phyloP scores from a whole-genome alignment of 1,140 invertebrate genomes.

The Diabrotica undecimpunctata region DNA sequence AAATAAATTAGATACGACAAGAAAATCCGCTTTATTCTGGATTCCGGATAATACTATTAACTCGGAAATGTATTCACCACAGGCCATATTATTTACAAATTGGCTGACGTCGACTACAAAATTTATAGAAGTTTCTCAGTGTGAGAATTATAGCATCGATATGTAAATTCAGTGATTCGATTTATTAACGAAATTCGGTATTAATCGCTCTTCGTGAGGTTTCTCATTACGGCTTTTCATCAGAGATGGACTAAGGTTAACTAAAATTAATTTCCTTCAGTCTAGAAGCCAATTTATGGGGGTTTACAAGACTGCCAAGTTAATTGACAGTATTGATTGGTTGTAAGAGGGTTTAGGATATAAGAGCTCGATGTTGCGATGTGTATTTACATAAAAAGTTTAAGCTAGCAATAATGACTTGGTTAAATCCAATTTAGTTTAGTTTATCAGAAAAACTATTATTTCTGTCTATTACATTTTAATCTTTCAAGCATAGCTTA shows the following conservation, averaged over 20 bases:
- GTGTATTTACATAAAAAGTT: too few species aligned
- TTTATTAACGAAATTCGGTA: not conserved
- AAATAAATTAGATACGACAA: not conserved
- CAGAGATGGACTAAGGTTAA: constrained; percentile 1
- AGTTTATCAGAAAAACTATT: too few species aligned
- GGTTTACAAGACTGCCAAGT: not conserved
- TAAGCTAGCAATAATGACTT: too few species aligned
- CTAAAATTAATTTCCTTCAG: not conserved
- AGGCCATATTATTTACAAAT: constrained; percentile 1
- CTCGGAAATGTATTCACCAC: not conserved
- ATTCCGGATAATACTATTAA: not conserved
- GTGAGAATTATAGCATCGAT: constrained; percentile 2
- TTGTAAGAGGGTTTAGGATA: not conserved
- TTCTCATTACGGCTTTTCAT: not conserved
- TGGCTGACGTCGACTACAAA: not conserved
- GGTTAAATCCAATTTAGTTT: too few species aligned
- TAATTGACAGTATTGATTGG: constrained; percentile 1
- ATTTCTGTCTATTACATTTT: too few species aligned
- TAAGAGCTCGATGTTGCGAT: too few species aligned
- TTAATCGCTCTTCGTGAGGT: not conserved
- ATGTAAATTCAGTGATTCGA: constrained; percentile 1
- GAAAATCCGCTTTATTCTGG: not conserved
- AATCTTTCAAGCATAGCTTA: too few species aligned
- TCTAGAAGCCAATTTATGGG: not conserved
- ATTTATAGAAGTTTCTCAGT: constrained; percentile 3